phyloP scores from a whole-genome alignment of 1,140 invertebrate genomes.

The Metaphire vulgaris region DNA sequence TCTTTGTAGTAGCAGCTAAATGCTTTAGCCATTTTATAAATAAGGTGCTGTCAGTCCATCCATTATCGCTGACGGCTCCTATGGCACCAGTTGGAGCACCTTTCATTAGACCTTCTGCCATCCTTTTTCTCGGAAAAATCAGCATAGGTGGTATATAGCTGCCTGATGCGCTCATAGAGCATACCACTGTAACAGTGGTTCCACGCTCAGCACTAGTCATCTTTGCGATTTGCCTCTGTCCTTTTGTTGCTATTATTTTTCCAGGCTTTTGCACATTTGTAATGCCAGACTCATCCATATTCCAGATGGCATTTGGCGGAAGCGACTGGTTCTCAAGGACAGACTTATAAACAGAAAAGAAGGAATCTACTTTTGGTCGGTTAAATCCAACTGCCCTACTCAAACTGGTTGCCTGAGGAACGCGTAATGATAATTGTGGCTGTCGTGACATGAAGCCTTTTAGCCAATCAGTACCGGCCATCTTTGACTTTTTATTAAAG shows the following conservation, averaged over 20 bases:
- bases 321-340: background rate
- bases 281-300: slow-evolving; percentile 55
- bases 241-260: slow-evolving; percentile 50
- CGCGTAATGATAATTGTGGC: slow-evolving; percentile 44
- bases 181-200: slow-evolving; percentile 36
- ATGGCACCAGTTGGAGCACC: slow-evolving; percentile 35
- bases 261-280: slow-evolving; percentile 51
- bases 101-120: slow-evolving; percentile 46
- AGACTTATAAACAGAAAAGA: background rate
- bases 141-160: slow-evolving; percentile 38
- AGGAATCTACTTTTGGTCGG: background rate
- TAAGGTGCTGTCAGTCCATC: slow-evolving; percentile 32
- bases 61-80: slow-evolving; percentile 29
- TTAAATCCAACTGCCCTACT: slow-evolving; percentile 41
- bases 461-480: background rate
- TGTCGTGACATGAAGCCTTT: background rate
- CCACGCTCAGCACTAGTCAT: slow-evolving; percentile 51
- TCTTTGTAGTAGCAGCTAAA: slow-evolving; percentile 25
- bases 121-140: slow-evolving; percentile 39
- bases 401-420: slow-evolving; percentile 47
- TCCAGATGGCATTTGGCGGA: slow-evolving; percentile 41
- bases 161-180: slow-evolving; percentile 35
- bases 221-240: slow-evolving; percentile 49
- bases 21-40: slow-evolving; percentile 33
- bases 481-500: background rate